Percentiles rank a stretch among this genome's conserved stretches.
These are phyloP conservation scores for Cranoglanis bouderius DNA, from an alignment of 2,113 vertebrate genomes.

Conservation along the genomic window DNA sequence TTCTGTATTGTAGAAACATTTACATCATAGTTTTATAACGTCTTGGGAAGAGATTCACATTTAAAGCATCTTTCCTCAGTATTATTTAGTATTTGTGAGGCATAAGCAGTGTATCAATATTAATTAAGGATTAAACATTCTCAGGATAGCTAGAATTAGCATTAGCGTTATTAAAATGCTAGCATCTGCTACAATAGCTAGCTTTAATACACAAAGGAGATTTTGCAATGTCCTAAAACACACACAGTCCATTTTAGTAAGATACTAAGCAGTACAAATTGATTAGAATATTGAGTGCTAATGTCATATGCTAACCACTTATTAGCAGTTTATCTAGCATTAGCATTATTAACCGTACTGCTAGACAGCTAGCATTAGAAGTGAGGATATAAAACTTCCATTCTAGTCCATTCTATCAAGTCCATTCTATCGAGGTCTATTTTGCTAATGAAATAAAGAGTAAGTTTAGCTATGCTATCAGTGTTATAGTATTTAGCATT, in stretches of 20 bases:
- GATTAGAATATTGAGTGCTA: too few relatives aligned
- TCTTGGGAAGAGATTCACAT: not conserved
- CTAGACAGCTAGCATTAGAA: not conserved
- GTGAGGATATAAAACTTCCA: too few relatives aligned
- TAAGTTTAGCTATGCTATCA: not conserved
- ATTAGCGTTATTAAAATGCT: too few relatives aligned
- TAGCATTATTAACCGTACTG: too few relatives aligned
- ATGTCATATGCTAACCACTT: too few relatives aligned
- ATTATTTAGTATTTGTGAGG: not conserved
- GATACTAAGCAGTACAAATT: not conserved
- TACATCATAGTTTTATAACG: not conserved
- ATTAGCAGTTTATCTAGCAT: too few relatives aligned
- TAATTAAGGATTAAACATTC: not conserved
- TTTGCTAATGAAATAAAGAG: not conserved
- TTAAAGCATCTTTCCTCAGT: not conserved
- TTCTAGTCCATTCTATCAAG: not conserved
- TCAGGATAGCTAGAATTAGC: too few relatives aligned
- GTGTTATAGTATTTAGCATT: not conserved
- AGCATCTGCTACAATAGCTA: too few relatives aligned
- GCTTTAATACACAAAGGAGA: not conserved
- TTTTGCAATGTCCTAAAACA: not conserved
- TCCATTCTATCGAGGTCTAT: not conserved
- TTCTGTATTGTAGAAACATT: not conserved
- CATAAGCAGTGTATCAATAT: not conserved
- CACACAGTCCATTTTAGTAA: not conserved